A percentile compares a stretch with the other conserved stretches of the same genome.
Conservation (phyloP, 64 coral and sea anemone species). For the Montipora capricornis region DNA sequence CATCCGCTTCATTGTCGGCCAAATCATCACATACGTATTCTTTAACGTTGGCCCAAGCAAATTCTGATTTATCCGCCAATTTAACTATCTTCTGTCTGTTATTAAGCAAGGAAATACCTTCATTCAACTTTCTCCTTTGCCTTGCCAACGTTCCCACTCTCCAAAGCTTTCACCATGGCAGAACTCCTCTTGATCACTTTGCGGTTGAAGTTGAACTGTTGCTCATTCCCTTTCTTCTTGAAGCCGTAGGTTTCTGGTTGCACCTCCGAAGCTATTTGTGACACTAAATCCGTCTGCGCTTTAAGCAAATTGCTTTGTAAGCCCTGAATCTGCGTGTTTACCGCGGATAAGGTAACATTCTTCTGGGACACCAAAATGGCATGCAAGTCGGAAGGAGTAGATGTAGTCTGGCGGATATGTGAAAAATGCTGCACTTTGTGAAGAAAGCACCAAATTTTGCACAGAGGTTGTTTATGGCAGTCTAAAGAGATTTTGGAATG, state of each 20-base stretch:
- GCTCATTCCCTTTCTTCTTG: slow-evolving; percentile 6
- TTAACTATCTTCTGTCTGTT: slow-evolving; percentile 6
- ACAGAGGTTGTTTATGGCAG: too few relatives aligned
- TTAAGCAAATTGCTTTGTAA: slow-evolving; percentile 16
- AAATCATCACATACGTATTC: slow-evolving; percentile 51
- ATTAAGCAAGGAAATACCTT: slow-evolving; percentile 16
- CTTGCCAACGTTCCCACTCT: slow-evolving; percentile 6
- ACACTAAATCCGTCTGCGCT: not conserved
- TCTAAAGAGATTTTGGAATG: too few relatives aligned
- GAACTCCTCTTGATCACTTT: too few relatives aligned
- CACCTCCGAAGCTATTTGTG: not conserved
- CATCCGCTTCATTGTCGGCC: slow-evolving; percentile 49
- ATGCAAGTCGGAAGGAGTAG: not conserved
- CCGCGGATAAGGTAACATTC: not conserved
- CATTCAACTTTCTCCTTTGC: slow-evolving; percentile 12
- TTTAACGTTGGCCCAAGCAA: not conserved
- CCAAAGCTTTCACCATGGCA: too few relatives aligned
- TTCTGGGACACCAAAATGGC: not conserved
- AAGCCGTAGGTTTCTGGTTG: slow-evolving; percentile 19
- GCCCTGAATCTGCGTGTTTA: slow-evolving; percentile 14
- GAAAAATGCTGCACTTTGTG: too few relatives aligned
- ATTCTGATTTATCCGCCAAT: slow-evolving; percentile 2
- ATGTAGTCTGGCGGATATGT: too few relatives aligned
- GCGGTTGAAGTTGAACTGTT: too few relatives aligned
- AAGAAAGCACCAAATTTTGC: too few relatives aligned